A percentile compares a stretch with the other conserved stretches of the same genome.
These are phyloP conservation scores for Cosmopolites sordidus DNA, from an alignment of 2,888 invertebrate species.

Conservation along the genomic window DNA sequence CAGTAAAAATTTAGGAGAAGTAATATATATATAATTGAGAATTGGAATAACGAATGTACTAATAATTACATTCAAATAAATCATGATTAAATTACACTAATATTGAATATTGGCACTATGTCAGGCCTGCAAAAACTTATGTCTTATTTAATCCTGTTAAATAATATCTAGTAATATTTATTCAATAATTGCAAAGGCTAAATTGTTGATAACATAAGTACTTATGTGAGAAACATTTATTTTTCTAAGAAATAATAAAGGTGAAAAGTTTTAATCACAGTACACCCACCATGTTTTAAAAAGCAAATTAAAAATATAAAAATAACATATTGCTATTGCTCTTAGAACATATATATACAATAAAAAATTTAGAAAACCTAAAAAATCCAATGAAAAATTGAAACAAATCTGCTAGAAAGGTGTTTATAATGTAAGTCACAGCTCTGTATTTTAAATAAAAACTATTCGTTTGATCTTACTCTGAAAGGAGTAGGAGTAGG, in stretches of 20 bases:
- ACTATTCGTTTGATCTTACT: no score
- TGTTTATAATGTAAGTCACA: conserved; percentile 2
- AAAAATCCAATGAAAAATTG: not conserved
- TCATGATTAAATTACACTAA: no score
- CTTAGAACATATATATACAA: not conserved
- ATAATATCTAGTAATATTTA: not conserved
- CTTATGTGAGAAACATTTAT: no score
- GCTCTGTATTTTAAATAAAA: not conserved
- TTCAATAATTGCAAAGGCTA: no score
- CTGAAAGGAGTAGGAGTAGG: no score
- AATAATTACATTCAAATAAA: no score
- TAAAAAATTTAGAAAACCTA: not conserved
- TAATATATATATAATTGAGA: no score
- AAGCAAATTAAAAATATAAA: not conserved
- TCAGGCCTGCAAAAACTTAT: conserved; percentile 19
- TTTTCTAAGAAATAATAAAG: no score
- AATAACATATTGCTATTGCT: not conserved
- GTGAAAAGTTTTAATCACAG: no score
- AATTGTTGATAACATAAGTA: no score
- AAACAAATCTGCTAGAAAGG: not conserved
- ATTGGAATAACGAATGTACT: no score
- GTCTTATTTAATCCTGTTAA: not conserved
- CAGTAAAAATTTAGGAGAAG: no score
- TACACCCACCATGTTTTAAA: not conserved
- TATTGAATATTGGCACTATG: conserved; percentile 20